Conservation (phyloP, 2,113 vertebrate species). For the Pelvicachromis taeniatus region DNA sequence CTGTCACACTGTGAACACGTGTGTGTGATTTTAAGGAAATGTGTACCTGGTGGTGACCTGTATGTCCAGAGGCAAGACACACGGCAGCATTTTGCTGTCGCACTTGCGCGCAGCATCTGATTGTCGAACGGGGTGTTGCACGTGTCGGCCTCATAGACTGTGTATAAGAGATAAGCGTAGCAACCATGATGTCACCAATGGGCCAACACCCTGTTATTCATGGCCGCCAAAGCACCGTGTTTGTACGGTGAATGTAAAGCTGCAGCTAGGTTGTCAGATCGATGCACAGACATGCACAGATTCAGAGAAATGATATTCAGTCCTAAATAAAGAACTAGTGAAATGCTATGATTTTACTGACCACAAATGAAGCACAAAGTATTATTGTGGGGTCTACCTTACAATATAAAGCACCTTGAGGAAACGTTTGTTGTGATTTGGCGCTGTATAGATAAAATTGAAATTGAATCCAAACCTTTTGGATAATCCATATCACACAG, state of each 20-base stretch:
- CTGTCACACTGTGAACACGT: too few species aligned
- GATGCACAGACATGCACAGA: background rate
- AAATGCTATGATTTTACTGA: background rate
- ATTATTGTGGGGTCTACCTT: background rate
- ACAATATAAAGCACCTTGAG: background rate
- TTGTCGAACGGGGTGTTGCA: background rate
- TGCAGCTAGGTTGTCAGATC: background rate
- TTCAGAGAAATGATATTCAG: background rate
- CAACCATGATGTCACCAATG: background rate
- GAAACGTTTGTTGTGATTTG: background rate
- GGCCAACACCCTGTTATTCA: background rate
- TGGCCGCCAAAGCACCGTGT: background rate
- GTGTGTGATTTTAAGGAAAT: background rate
- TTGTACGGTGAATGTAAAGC: background rate
- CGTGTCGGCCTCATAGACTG: background rate
- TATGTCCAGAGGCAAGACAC: background rate
- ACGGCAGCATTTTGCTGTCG: background rate
- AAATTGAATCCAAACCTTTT: background rate
- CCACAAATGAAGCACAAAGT: background rate
- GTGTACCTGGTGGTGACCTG: background rate
- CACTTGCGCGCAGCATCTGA: background rate
- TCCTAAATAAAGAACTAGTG: background rate
- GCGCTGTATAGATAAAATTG: background rate
- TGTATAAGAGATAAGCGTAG: background rate
- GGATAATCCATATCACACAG: background rate